A percentile compares a stretch with the other conserved stretches of the same genome.
phyloP scores from a whole-genome alignment of 2,113 vertebrate genomes.

The Petroica traversi region DNA sequence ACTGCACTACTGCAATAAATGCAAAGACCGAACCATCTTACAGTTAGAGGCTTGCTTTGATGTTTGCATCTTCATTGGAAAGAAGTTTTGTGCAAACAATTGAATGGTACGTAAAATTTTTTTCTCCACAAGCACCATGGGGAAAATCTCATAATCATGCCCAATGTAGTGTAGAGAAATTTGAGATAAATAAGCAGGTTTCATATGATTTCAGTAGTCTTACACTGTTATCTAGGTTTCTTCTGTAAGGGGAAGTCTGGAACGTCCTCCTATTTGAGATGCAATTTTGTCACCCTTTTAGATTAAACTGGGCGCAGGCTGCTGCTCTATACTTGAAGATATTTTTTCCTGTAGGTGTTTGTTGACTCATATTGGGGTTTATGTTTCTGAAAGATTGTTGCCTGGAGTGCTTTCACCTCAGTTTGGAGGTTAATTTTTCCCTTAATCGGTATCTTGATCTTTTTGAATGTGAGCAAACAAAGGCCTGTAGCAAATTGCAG shows the following conservation, averaged over 20 bases:
- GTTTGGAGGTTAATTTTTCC: not conserved
- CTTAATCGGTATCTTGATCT: not conserved
- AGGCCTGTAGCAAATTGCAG: not conserved
- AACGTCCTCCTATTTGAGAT: not conserved
- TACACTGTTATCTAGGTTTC: not conserved
- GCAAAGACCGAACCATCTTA: not conserved
- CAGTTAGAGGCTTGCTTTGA: not conserved
- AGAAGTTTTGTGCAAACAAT: not conserved
- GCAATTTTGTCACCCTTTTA: not conserved
- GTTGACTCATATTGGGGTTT: not conserved
- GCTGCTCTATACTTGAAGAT: not conserved
- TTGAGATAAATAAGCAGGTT: not conserved
- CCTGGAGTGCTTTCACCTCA: not conserved
- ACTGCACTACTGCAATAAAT: not conserved
- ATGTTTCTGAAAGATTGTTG: not conserved
- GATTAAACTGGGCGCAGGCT: not conserved
- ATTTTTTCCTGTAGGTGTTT: not conserved
- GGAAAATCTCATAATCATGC: not conserved
- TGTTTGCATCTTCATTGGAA: not conserved
- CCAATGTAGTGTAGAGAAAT: rapidly evolving
- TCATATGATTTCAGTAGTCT: not conserved
- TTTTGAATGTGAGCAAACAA: not conserved
- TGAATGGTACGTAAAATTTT: not conserved
- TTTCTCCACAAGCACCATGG: not conserved
- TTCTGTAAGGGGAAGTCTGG: not conserved